Base-by-base conservation (phyloP, 2,888 invertebrate species). In the Crepidodera aurea region DNA sequence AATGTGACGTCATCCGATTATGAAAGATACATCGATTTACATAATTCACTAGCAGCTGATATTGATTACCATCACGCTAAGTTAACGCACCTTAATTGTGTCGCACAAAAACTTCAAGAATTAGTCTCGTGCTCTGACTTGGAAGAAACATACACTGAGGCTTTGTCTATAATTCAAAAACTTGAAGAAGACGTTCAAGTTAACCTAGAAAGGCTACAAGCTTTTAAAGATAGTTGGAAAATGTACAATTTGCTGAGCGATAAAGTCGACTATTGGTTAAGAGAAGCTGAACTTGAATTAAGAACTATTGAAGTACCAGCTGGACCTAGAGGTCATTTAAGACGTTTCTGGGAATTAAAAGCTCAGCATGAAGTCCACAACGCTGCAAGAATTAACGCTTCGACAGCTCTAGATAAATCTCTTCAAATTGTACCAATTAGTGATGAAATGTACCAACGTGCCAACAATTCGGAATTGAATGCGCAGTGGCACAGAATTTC, bases 261-360 rank as follows among this genome's bases (percentile, higher is more conserved):
- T 69, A 88, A 89, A 73, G 84, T 93, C 53, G 92, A 92, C 77
- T 83, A 84, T 40, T 94, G 93, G 89, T 86, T 94, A 77, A 87
- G 86, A 65, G 86, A 85, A 55, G 90, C 92, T 0, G 91, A 91
- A 71, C 84, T 85, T 54, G 90, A 91, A 76, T 80, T 93, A 46
- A 84, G 85, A 62, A 82, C 85, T 19, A 86, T 93, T 32, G 83
- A 86, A 58, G 82, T 86, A 60, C 87, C 88, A 0, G 83, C 86
- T 8, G 88, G 88, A 64, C 85, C 87, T 27, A 84, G 83, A 18
- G 88, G 89, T 54, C 90, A 91, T 72, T 88, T 93, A 80, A 86
- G 92, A 69, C 88, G 91, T 71, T 94, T 93, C 82, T 94, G 94
- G 93, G 94, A 94, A 81, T 80, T 94, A 44, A 93, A 93, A 79